phyloP scores from a whole-genome alignment of 2,888 invertebrate species.

The Spisula solida region DNA sequence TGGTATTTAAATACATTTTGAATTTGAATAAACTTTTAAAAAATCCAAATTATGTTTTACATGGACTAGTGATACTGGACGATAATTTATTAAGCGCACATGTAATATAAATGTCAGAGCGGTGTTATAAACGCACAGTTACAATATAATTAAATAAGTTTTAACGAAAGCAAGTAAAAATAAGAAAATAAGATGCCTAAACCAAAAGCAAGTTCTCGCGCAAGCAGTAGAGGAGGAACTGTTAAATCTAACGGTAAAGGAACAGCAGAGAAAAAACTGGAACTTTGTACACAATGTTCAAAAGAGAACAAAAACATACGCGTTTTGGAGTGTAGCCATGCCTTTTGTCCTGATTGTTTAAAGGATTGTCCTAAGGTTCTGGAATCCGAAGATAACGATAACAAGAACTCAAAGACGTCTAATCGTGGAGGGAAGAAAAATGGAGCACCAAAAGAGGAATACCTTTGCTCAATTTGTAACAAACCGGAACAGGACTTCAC shows the following conservation, averaged over 20 bases:
- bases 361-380: conserved; percentile 39
- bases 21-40: neutral
- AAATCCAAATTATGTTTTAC: neutral
- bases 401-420: conserved; percentile 48
- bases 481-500: conserved; percentile 37
- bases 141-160: neutral
- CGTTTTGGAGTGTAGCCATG: conserved; percentile 59
- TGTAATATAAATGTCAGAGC: neutral
- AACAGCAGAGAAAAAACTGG: conserved; percentile 40
- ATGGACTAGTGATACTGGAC: neutral
- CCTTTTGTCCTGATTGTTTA: conserved; percentile 60
- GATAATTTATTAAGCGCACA: neutral
- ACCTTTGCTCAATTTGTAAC: conserved; percentile 59
- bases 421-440: conserved; percentile 55
- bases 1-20: neutral
- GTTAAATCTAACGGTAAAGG: conserved; percentile 8
- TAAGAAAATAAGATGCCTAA: neutral
- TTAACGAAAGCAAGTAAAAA: no score
- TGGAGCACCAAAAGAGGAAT: conserved; percentile 42
- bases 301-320: conserved; percentile 54
- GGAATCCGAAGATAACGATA: conserved; percentile 39
- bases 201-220: conserved; percentile 16
- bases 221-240: conserved; percentile 38
- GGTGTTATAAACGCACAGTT: neutral
- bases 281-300: conserved; percentile 51